Percentiles rank a stretch among this genome's conserved stretches.
phyloP scores from a whole-genome alignment of 2,888 invertebrate species.

The Ethmia dodecea region DNA sequence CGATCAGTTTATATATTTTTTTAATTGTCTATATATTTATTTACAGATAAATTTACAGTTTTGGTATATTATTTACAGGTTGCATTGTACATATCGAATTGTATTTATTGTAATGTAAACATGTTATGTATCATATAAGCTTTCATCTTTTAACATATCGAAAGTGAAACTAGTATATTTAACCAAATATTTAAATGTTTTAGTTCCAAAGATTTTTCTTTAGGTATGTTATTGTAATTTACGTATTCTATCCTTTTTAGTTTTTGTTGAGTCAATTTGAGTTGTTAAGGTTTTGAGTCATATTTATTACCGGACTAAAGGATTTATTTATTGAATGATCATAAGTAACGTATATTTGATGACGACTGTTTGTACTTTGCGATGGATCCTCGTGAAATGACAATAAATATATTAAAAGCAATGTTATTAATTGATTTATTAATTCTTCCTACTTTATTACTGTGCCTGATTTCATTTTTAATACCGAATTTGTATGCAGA shows the following conservation, averaged over 20 bases:
- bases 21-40: neutral
- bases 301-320: conserved; percentile 41
- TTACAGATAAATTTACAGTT: too few species aligned
- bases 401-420: conserved; percentile 25
- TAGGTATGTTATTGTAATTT: conserved; percentile 33
- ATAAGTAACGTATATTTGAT: conserved; percentile 14
- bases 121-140: conserved; percentile 7
- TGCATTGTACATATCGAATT: too few species aligned
- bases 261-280: conserved; percentile 22
- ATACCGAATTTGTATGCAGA: too few species aligned
- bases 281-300: conserved; percentile 56
- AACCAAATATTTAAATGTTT: conserved; percentile 51
- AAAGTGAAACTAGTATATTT: conserved; percentile 15
- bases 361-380: conserved; percentile 42
- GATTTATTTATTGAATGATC: conserved; percentile 22
- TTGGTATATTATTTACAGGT: too few species aligned
- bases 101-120: conserved; percentile 11
- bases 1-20: too few species aligned
- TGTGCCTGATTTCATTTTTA: too few species aligned
- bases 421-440: conserved; percentile 19
- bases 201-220: conserved; percentile 63
- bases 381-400: conserved; percentile 50
- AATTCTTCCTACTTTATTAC: too few species aligned
- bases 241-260: conserved; percentile 30
- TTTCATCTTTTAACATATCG: conserved; percentile 16